Evolutionary conservation across 2,113 vertebrate genomes (phyloP).

Genomic region (Ptilorrhoa leucosticta): DNA sequence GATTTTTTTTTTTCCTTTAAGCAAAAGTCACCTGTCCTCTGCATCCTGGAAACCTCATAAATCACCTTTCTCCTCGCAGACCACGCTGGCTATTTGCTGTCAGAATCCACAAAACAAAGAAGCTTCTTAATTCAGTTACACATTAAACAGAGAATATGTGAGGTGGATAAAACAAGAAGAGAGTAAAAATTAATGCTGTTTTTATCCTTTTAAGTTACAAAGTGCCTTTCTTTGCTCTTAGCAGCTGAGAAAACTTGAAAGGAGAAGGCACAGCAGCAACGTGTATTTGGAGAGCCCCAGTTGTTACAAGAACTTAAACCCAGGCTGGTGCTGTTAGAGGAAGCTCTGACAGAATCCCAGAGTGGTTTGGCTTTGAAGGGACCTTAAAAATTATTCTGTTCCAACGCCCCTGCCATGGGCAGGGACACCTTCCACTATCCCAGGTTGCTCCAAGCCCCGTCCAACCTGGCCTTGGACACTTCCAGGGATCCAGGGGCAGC

Average conservation of each 20-base stretch:
- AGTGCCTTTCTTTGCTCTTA: not conserved
- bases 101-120: not conserved
- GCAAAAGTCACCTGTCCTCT: not conserved
- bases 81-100: not conserved
- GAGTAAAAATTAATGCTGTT: not conserved
- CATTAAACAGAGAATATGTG: not conserved
- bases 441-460: rapidly evolving
- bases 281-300: not conserved
- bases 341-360: not conserved
- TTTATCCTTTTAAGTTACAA: not conserved
- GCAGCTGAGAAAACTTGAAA: not conserved
- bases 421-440: not conserved
- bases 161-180: not conserved
- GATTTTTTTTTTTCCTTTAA: not conserved
- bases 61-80: not conserved
- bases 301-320: not conserved
- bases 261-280: not conserved
- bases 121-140: not conserved
- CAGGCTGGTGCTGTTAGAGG: not conserved
- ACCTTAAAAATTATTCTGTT: not conserved
- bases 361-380: not conserved
- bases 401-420: not conserved
- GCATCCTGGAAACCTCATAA: not conserved
- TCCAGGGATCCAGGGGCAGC: not conserved
- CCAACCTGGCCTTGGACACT: not conserved